A percentile compares a stretch with the other conserved stretches of the same genome.
Evolutionary conservation across 1,140 invertebrate genomes (phyloP).

Genomic region (Ylistrum balloti): DNA sequence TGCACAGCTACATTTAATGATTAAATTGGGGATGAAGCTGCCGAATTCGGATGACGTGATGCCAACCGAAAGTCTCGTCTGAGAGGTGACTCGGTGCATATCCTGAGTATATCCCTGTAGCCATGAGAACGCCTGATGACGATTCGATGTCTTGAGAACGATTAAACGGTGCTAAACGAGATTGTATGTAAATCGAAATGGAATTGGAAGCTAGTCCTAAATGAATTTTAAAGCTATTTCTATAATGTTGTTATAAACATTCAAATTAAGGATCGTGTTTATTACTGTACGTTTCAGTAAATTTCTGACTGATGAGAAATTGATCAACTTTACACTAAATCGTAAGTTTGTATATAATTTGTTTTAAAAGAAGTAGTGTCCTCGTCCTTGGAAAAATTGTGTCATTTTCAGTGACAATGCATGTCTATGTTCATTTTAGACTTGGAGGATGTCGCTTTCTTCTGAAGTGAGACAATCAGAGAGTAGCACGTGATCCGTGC

Average conservation of each 20-base stretch:
- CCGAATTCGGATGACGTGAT: neutral
- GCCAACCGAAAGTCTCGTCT: neutral
- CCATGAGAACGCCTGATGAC: neutral
- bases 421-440: too few species aligned
- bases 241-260: neutral
- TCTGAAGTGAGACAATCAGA: too few species aligned
- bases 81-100: neutral
- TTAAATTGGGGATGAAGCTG: neutral
- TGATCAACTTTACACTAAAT: too few species aligned
- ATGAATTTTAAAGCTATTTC: neutral
- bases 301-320: neutral
- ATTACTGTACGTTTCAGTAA: neutral
- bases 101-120: neutral
- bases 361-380: too few species aligned
- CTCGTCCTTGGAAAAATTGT: too few species aligned
- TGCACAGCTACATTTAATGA: neutral
- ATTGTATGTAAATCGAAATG: neutral
- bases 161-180: neutral
- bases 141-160: neutral
- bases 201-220: neutral
- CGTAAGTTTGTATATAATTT: too few species aligned
- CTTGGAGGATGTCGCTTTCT: too few species aligned
- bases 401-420: too few species aligned
- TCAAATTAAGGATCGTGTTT: neutral
- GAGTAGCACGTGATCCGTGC: too few species aligned